These are phyloP conservation scores for Calephelis perditalis DNA, from an alignment of 2,888 invertebrate species.

Conservation along the genomic window DNA sequence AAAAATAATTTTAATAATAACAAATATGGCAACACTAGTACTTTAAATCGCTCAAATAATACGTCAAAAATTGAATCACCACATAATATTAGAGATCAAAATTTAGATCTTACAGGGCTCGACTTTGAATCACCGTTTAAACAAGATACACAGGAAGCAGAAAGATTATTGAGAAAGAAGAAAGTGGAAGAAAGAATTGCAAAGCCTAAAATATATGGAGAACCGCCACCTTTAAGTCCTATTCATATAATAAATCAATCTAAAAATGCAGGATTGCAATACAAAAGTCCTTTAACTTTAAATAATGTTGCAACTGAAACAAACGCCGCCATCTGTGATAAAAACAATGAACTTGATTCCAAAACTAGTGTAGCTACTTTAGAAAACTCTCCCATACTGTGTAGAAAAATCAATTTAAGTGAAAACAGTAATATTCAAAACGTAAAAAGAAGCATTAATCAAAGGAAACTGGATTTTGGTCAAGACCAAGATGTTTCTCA, in stretches of 20 bases:
- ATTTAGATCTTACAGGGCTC: slow-evolving; percentile 56
- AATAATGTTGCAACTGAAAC: slow-evolving; percentile 26
- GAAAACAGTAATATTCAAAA: slow-evolving; percentile 26
- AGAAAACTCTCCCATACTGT: slow-evolving; percentile 18
- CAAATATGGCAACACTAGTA: slow-evolving; percentile 39
- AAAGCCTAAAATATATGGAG: slow-evolving; percentile 71
- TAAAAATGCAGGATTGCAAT: slow-evolving; percentile 51
- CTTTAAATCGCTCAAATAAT: slow-evolving; percentile 42
- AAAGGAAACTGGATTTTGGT: slow-evolving; percentile 50
- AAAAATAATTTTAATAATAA: slow-evolving; percentile 45
- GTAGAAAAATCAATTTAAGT: not conserved
- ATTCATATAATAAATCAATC: slow-evolving; percentile 60
- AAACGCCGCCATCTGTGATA: not conserved
- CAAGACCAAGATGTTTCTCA: slow-evolving; percentile 35
- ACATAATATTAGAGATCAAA: slow-evolving; percentile 36
- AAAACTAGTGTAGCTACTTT: slow-evolving; percentile 36
- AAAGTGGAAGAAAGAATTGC: slow-evolving; percentile 62
- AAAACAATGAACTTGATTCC: slow-evolving; percentile 12
- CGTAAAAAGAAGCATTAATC: slow-evolving; percentile 48
- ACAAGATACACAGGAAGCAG: slow-evolving; percentile 40
- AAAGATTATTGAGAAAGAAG: slow-evolving; percentile 42
- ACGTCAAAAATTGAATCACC: slow-evolving; percentile 57
- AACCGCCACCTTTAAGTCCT: slow-evolving; percentile 75
- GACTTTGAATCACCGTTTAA: slow-evolving; percentile 69
- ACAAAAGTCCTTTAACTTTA: slow-evolving; percentile 53